Evolutionary conservation across 2,888 invertebrate genomes (phyloP), one percentile per base, ranked within the genome.

Genomic region (Rugalucina vietnamica): DNA sequence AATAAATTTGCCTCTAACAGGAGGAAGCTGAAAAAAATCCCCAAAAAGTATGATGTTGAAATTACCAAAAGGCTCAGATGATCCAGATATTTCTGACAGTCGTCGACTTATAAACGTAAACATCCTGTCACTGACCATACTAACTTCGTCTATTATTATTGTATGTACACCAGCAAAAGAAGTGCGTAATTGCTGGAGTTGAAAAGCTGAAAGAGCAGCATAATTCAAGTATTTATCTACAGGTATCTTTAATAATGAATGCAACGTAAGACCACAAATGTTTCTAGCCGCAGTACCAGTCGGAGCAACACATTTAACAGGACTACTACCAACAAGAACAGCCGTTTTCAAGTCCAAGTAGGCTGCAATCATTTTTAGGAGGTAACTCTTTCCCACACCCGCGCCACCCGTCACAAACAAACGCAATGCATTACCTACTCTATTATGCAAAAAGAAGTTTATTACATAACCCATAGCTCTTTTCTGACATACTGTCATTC

Each of bases 201-300:
- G 27, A 57, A 34, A 81, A 37, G 60, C 65, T 29, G 79, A 39
- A 10, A 85, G 43, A 36, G 21, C 29, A n/a, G 29, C 60, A 80
- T 85, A 87, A 1, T 79, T 37, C 24, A 82, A 34, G 37, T 79
- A 85, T 50, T 81, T 74, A 1, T 60, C 70, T 49, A 82, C 24
- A 5, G 86, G 86, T 76, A 89, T 37, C 10, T 60, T 60, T 37
- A 88, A 84, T 10, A 82, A 84, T 43, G 84, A 82, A 78, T 88
- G 88, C 4, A 85, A 49, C 12, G 87, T 88, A n/a, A 70, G 49
- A 27, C 89, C 89, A 18, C 76, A 79, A 3, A 85, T 87, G 39
- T 87, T 89, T 43, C 79, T 82, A 29, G 89, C 85, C 37, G 85
- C 87, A 24, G 79, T 81, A 14, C 88, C 88, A 54, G 88, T 87